Percentiles rank a stretch among this genome's conserved stretches.
phyloP scores from a whole-genome alignment of 2,113 vertebrate species.

The Plecotus auritus region DNA sequence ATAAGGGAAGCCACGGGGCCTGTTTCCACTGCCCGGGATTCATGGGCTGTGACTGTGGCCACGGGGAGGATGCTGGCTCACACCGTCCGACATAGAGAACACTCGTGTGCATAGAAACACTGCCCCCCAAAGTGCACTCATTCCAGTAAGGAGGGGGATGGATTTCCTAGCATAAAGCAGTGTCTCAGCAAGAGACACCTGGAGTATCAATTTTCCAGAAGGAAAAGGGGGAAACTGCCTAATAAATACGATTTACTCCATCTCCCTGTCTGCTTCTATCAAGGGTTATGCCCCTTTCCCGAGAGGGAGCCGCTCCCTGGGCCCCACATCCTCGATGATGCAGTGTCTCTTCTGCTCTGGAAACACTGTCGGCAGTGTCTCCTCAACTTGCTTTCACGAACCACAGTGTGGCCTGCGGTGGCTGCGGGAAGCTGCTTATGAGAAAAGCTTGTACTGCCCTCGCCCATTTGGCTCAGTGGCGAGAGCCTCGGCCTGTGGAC shows the following conservation, averaged over 20 bases:
- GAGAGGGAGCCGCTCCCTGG: neutral
- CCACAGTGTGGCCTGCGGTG: conserved; percentile 9
- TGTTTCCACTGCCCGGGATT: neutral
- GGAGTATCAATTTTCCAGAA: conserved; percentile 16
- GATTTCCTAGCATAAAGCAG: neutral
- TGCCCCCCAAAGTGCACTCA: neutral
- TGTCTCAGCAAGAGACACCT: neutral
- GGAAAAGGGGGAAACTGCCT: neutral
- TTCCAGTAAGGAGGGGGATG: neutral
- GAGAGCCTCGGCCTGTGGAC: no score
- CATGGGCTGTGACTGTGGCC: neutral
- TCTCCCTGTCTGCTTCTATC: neutral
- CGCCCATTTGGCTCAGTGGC: no score
- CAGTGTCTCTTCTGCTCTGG: neutral
- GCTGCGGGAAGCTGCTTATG: conserved; percentile 12
- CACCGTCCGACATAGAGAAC: neutral
- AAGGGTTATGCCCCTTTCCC: neutral
- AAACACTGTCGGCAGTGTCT: neutral
- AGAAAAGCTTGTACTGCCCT: conserved; percentile 19
- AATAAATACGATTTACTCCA: neutral
- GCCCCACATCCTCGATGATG: neutral
- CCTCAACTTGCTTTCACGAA: neutral
- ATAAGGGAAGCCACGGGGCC: neutral
- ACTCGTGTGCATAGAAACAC: neutral
- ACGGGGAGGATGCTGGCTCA: neutral